These are phyloP conservation scores for Fulmarus glacialis DNA, from an alignment of 2,113 vertebrate species.

Conservation along the genomic window DNA sequence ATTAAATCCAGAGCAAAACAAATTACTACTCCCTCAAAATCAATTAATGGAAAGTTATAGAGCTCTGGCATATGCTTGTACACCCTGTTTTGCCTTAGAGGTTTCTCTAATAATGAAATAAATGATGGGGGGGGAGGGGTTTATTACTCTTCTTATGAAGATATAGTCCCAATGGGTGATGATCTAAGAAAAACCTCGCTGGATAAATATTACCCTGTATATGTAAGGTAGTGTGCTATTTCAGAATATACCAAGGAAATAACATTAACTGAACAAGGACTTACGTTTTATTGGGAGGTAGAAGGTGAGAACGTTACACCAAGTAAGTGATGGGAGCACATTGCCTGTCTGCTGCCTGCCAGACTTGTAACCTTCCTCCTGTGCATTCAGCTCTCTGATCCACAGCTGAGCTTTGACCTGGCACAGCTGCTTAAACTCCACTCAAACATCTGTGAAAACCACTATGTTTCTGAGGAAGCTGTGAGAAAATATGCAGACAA, in stretches of 20 bases:
- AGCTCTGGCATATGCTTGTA: background rate
- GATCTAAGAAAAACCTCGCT: background rate
- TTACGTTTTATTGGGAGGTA: background rate
- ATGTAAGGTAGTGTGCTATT: background rate
- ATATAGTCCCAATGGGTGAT: background rate
- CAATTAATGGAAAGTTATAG: background rate
- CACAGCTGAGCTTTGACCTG: background rate
- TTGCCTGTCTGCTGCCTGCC: background rate
- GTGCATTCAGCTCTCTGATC: fast-evolving
- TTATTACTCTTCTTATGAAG: background rate
- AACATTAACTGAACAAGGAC: background rate
- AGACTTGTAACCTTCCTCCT: background rate
- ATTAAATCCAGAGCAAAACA: background rate
- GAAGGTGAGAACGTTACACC: background rate
- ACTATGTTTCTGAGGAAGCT: background rate
- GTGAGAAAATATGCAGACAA: background rate
- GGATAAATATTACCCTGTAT: background rate
- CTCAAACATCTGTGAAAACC: background rate
- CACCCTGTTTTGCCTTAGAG: background rate
- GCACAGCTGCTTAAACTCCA: background rate
- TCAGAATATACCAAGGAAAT: background rate
- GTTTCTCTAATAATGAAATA: background rate
- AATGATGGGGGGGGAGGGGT: background rate
- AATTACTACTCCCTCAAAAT: background rate
- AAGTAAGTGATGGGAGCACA: background rate